Base-by-base conservation (phyloP, 2,888 invertebrate genomes). In the Ectemnius lituratus region DNA sequence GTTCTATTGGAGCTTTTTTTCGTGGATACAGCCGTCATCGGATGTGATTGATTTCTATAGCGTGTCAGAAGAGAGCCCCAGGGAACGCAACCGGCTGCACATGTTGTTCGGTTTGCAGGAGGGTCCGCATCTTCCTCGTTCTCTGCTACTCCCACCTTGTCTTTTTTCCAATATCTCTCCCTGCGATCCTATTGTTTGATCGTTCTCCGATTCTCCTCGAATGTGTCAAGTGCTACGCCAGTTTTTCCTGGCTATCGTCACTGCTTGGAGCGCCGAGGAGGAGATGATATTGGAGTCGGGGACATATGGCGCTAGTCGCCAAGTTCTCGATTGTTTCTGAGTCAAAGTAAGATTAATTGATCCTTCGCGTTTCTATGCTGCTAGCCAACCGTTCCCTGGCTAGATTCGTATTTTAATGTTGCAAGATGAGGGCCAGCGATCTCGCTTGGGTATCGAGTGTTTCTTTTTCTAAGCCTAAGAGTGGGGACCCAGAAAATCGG, bases 41-140 rank as follows among this genome's bases (percentile, higher is more conserved):
- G 70, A 75, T 78, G 84, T 88, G 88, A 88, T 88, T 88, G 88
- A 88, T 88, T 88, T 87, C 87, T 85, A 86, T 84, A 78, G 79
- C 81, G 73, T 75, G 78, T 82, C 65, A 73, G 75, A 37, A 8
- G 37, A 37, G 37, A 75, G 73, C 74, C 73, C 70, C 75, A 72
- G 79, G 74, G 78, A 79, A 82, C 76, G 76, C 68, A 67, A 70
- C 67, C 76, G 67, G 76, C 73, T 86, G 86, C 86, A 86, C 80
- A 73, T 86, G 86, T 86, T 86, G 80, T 83, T 79, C 70, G 76
- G 66, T 67, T 79, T 75, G 75, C 70, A 57, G 52, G 73, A 80
- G 83, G 79, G 78, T 72, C 76, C 76, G 73, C 76, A 75, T 81
- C 82, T 70, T 78, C 77, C 78, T 81, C 78, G 67, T 80, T 80